Evolutionary conservation across 2,113 vertebrate species (phyloP).

Genomic region (Limnothrissa miodon): DNA sequence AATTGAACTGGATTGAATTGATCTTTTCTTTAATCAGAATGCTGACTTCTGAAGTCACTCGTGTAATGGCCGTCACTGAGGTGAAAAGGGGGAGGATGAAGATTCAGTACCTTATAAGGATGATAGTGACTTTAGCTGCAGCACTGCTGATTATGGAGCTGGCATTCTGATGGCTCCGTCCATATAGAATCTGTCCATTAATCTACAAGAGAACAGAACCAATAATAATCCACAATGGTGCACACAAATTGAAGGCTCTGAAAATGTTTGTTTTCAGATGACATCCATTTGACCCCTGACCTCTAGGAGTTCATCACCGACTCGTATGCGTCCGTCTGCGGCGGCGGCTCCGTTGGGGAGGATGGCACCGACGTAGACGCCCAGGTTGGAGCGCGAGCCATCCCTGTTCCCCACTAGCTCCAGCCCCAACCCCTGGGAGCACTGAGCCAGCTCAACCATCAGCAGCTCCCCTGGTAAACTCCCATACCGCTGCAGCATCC

Average conservation of each 20-base stretch:
- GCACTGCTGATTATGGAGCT: slow-evolving; percentile 95
- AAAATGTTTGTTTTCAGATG: not conserved
- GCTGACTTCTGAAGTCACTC: too few species aligned
- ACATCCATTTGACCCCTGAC: slow-evolving; percentile 63
- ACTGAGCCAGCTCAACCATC: slow-evolving; percentile 83
- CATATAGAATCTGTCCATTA: slow-evolving; percentile 92
- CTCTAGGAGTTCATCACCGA: slow-evolving; percentile 93
- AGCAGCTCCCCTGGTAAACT: slow-evolving; percentile 83
- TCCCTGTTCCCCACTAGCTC: slow-evolving; percentile 86
- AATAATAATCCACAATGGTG: not conserved
- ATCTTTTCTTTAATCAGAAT: too few species aligned
- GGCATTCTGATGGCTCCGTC: slow-evolving; percentile 95
- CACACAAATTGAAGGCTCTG: not conserved
- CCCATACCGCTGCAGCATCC: slow-evolving; percentile 84
- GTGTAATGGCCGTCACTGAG: too few species aligned
- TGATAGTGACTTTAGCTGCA: slow-evolving; percentile 90
- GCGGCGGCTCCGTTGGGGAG: slow-evolving; percentile 88
- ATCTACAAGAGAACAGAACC: slow-evolving; percentile 69
- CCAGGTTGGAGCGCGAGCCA: slow-evolving; percentile 83
- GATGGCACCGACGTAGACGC: slow-evolving; percentile 85
- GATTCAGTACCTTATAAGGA: slow-evolving; percentile 94
- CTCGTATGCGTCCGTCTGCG: slow-evolving; percentile 82
- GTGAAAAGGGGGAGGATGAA: not conserved
- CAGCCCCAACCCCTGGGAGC: slow-evolving; percentile 80
- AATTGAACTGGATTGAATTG: too few species aligned